Evolutionary conservation across 2,113 vertebrate species (phyloP).

Genomic region (Nothoprocta perdicaria): DNA sequence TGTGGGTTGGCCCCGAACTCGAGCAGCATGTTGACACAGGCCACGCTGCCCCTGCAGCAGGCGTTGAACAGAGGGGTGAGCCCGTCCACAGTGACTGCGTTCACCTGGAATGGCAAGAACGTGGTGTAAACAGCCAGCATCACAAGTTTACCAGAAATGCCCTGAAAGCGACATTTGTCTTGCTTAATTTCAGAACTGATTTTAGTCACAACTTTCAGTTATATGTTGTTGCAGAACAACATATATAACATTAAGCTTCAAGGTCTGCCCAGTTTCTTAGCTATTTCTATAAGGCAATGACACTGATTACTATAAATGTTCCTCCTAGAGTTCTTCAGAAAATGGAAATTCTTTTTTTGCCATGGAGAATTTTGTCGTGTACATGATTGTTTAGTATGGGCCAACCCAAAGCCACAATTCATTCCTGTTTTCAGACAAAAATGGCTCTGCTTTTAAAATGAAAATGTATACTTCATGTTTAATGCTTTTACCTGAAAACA

Average conservation of each 20-base stretch:
- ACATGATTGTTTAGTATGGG: not conserved
- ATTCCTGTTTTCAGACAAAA: not conserved
- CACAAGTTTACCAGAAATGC: not conserved
- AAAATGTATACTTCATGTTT: not conserved
- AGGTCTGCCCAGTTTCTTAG: not conserved
- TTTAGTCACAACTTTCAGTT: not conserved
- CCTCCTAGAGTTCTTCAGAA: not conserved
- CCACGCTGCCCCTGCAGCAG: conserved; percentile 86
- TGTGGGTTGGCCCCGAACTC: conserved; percentile 77
- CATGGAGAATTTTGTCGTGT: not conserved
- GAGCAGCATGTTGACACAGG: conserved; percentile 85
- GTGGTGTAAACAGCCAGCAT: fast-evolving
- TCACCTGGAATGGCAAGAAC: conserved; percentile 76
- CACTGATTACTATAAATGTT: not conserved
- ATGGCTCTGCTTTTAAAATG: not conserved
- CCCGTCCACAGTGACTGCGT: conserved; percentile 82
- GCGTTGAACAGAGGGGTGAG: conserved; percentile 89
- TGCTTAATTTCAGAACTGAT: not conserved
- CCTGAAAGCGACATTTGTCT: not conserved
- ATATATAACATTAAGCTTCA: not conserved
- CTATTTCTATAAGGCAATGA: not conserved
- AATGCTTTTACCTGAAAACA: not conserved
- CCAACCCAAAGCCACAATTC: not conserved
- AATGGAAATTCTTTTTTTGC: not conserved
- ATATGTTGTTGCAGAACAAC: not conserved